Evolutionary conservation across 2,113 vertebrate species (phyloP), one percentile per base, ranked within the genome.

Genomic region (Labrus mixtus): DNA sequence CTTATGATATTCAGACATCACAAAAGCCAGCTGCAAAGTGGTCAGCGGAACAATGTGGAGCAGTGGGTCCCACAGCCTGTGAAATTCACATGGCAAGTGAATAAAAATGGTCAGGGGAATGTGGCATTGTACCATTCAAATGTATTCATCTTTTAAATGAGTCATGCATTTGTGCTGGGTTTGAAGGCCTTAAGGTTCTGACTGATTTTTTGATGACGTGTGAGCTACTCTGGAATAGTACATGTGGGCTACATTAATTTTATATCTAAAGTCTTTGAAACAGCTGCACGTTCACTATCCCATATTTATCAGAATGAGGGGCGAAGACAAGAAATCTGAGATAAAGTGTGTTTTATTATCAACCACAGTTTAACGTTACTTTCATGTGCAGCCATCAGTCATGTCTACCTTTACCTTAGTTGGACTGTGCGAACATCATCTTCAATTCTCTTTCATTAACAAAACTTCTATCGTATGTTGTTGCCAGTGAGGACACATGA

Each of bases 11-110:
- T 79, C 37, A 73, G 60, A 85, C 68, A 65, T 67, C 62, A 82
- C 37, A 82, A 71, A 82, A 79, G 63, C 64, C 81, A 86, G 84
- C 75, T 85, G 83, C 59, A 78, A 59, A 76, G 45, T 72, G 83
- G 75, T 87, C 81, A 75, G 61, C 50, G 12, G 67, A 79, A 82
- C 62, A 80, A 84, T 84, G 63, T 66, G 46, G 22, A 76, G 65
- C 39, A 29, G 60, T 0, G 48, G 39, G 39, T 68, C 55, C 57
- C 68, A 46, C 56, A 58, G 64, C 54, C 56, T 71, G 55, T 69
- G 60, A 78, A 82, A 76, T 57, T 43, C 76, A 39, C 65, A 79
- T 73, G 57, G 67, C 71, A 69, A 78, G 41, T 62, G 54, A 19
- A 68, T 77, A 22, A 64, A 76, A 77, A 68, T 45, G 73, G 66